Conservation (phyloP, 2,113 vertebrate genomes). For the Hippolais icterina region DNA sequence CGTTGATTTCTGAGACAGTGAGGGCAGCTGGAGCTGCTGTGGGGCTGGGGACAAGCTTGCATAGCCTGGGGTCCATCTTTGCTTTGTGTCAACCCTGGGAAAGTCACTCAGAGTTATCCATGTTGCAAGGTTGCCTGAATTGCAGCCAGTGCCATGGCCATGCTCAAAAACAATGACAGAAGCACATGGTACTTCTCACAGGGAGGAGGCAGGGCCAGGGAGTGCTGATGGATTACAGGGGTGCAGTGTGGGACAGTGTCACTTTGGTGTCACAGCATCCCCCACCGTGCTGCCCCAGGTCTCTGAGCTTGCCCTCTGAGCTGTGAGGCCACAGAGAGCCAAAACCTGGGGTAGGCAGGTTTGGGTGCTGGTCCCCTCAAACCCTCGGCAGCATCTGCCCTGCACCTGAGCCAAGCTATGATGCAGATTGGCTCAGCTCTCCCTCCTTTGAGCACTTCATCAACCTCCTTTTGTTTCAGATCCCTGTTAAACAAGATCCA, state of each 20-base stretch:
- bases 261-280: background rate
- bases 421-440: background rate
- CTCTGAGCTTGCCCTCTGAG: background rate
- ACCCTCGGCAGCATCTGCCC: background rate
- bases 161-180: background rate
- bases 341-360: background rate
- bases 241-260: background rate
- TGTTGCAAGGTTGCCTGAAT: background rate
- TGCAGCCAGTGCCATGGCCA: background rate
- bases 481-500: background rate
- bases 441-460: background rate
- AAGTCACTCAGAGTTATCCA: background rate
- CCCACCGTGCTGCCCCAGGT: background rate
- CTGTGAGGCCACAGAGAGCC: background rate
- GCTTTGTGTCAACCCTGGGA: background rate
- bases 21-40: background rate
- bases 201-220: background rate
- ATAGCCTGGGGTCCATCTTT: background rate
- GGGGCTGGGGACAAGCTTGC: background rate
- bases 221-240: background rate
- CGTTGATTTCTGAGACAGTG: background rate
- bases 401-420: background rate
- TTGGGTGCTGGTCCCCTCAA: background rate
- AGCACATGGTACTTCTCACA: rapidly evolving
- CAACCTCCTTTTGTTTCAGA: background rate